Base-by-base conservation (phyloP, 2,113 vertebrate genomes). In the Cyprinodon tularosa region DNA sequence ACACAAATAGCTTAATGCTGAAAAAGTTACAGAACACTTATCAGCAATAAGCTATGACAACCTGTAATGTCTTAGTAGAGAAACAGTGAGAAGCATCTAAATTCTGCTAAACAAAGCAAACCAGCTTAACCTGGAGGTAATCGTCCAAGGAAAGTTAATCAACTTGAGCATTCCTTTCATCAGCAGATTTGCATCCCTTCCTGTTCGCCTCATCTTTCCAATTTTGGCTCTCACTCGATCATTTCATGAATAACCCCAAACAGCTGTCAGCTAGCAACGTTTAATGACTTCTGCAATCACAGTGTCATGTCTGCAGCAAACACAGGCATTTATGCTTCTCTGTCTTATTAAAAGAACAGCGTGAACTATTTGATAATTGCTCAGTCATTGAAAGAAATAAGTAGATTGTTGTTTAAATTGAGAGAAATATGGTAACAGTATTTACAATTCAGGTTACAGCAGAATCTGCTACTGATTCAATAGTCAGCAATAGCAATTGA, bases 71-170 rank as follows among this genome's bases (percentile, higher is more conserved):
- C 29, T 70, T 53, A 36, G 71, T 62, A 47, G 66, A 66, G 50
- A 42, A 47, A 71, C 78, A 71, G 17, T 20, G 76, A 79, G 66
- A 80, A 72, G 74, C 71, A 62, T 79, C 47, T 65, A 70, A 79
- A 77, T 67, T 50, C 15, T 20, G 48, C 48, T 50, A 15, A 70
- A 60, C 68, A 71, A 61, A 11, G 12, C 78, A 67, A 67, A 76
- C 65, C 47, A 42, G 42, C 17, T 85, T 89, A 90, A 91, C 86
- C 87, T 88, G 86, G 76, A 72, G 86, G 87, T 93, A 93, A 93
- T 92, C 77, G 78, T 88, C 83, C 91, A 88, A 66, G 82, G 88
- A 92, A 90, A 87, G 88, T 92, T 91, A 88, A 91, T 91, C 89
- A 89, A 89, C 80, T 86, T 64, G 50, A 44, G 66, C 8, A 37